Percentiles rank a stretch among this genome's conserved stretches.
These are phyloP conservation scores for Cantharis lateralis DNA, from an alignment of 2,888 invertebrate species.

Conservation along the genomic window DNA sequence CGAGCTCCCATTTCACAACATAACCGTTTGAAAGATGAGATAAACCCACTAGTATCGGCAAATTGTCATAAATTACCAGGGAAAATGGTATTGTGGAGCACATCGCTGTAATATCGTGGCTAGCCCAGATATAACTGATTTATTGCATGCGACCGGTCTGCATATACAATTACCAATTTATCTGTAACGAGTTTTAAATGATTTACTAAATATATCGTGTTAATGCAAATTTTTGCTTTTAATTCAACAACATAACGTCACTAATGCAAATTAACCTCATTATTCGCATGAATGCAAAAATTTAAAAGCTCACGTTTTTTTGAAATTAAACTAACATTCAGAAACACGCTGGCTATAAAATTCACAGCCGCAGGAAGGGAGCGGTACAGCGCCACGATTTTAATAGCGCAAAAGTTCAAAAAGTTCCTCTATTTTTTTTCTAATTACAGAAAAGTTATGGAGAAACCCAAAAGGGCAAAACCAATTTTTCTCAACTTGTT, in stretches of 20 bases:
- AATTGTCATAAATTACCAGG: slow-evolving; percentile 36
- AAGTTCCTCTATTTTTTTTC: no score
- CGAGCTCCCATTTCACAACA: slow-evolving; percentile 25
- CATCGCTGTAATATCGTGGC: slow-evolving; percentile 32
- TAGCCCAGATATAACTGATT: slow-evolving; percentile 37
- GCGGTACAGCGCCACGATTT: no score
- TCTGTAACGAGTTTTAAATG: slow-evolving; percentile 39
- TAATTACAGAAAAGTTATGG: no score
- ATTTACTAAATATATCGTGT: slow-evolving; percentile 24
- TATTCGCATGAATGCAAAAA: not conserved
- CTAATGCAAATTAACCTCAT: not conserved
- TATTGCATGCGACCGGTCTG: slow-evolving; percentile 33
- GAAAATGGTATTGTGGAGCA: slow-evolving; percentile 23
- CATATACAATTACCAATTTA: slow-evolving; percentile 36
- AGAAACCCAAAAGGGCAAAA: no score
- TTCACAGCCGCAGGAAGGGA: no score
- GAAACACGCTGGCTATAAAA: no score
- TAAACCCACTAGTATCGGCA: slow-evolving; percentile 33
- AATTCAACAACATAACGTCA: not conserved
- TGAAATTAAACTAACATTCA: not conserved
- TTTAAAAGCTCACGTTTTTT: not conserved
- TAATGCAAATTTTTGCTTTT: slow-evolving; percentile 18
- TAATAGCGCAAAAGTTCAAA: no score
- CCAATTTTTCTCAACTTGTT: no score
- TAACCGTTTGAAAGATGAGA: slow-evolving; percentile 29